Evolutionary conservation across 2,888 invertebrate species (phyloP).

Genomic region (Amphipyra berbera): DNA sequence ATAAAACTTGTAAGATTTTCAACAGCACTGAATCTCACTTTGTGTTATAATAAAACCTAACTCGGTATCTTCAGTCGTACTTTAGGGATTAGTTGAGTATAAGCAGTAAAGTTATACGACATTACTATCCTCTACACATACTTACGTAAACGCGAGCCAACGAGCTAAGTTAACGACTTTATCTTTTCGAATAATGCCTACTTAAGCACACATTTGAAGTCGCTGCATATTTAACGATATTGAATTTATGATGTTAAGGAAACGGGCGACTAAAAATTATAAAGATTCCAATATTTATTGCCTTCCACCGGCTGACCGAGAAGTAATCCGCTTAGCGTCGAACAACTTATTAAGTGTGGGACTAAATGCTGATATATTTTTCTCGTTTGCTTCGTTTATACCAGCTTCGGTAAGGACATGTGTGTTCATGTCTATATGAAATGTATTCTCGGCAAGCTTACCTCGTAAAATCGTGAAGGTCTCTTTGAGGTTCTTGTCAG

Average conservation of each 20-base stretch:
- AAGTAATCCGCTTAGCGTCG: slow-evolving; percentile 86
- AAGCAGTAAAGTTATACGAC: slow-evolving; percentile 80
- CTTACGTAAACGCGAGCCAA: slow-evolving; percentile 63
- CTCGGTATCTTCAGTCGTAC: slow-evolving; percentile 62
- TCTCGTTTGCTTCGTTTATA: slow-evolving; percentile 74
- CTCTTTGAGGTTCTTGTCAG: slow-evolving; percentile 8
- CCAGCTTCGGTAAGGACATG: slow-evolving; percentile 61
- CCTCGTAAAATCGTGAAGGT: slow-evolving; percentile 27
- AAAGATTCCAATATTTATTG: slow-evolving; percentile 89
- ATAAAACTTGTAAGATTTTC: slow-evolving; percentile 49
- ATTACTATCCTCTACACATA: slow-evolving; percentile 69
- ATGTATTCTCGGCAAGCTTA: slow-evolving; percentile 42
- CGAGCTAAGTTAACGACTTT: slow-evolving; percentile 80
- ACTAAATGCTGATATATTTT: slow-evolving; percentile 88
- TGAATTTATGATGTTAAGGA: slow-evolving; percentile 87
- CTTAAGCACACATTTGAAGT: slow-evolving; percentile 77
- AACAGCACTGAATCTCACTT: slow-evolving; percentile 48
- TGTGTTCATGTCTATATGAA: slow-evolving; percentile 47
- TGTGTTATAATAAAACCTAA: slow-evolving; percentile 55
- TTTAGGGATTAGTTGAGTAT: slow-evolving; percentile 74
- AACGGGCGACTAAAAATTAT: slow-evolving; percentile 86
- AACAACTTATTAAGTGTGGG: slow-evolving; percentile 87
- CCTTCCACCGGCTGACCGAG: slow-evolving; percentile 65
- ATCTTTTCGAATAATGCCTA: slow-evolving; percentile 81
- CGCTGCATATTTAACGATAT: slow-evolving; percentile 84